phyloP scores from a whole-genome alignment of 2,113 vertebrate species.

The Planiliza haematocheilus region DNA sequence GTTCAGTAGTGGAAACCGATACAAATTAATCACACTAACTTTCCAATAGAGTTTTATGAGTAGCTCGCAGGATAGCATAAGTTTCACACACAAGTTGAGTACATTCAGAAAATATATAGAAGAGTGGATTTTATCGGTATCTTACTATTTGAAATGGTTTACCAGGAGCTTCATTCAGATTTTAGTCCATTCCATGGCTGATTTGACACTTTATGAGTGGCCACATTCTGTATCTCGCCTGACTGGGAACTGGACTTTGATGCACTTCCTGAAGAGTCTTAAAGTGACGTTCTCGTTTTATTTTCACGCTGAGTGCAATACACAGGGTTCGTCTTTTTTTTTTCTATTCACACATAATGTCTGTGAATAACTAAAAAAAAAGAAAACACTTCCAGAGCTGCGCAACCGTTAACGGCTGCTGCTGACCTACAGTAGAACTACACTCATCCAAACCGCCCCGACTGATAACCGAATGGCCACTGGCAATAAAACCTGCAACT shows the following conservation, averaged over 20 bases:
- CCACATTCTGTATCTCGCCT: neutral
- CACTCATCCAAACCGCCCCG: conserved; percentile 7
- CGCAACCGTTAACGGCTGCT: conserved; percentile 6
- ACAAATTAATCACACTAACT: neutral
- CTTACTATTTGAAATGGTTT: conserved; percentile 11
- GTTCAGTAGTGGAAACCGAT: neutral
- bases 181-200: neutral
- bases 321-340: fast-evolving
- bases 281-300: no score
- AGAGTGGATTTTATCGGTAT: neutral
- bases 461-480: neutral
- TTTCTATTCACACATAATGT: neutral
- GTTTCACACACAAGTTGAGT: neutral
- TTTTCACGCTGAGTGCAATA: neutral
- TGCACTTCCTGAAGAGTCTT: no score
- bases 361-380: neutral
- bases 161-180: neutral
- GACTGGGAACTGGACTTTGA: neutral
- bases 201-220: neutral
- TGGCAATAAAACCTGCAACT: neutral
- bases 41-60: neutral
- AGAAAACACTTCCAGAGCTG: conserved; percentile 58
- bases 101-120: no score
- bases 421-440: conserved; percentile 14
- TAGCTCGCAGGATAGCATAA: neutral